Evolutionary conservation across 2,888 invertebrate species (phyloP), one percentile per base, ranked within the genome.

Genomic region (Torymus texanus): DNA sequence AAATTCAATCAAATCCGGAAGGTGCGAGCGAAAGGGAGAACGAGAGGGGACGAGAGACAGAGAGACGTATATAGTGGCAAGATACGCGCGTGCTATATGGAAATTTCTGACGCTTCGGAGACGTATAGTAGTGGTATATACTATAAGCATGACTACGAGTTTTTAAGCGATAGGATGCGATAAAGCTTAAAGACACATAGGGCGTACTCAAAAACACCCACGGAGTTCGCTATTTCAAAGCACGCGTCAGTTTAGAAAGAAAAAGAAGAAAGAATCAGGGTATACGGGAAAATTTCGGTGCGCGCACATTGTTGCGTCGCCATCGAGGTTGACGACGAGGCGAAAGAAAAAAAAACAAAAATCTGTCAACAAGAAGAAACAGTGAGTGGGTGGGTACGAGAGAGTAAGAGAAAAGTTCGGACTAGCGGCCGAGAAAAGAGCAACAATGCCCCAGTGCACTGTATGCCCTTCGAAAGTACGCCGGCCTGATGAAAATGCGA

Each of bases 1-100:
- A 90, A 89, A 90, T 90, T 89, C 89, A 89, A 89, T 89, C 89
- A 88, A 88, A 90, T 86, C 85, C 83, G 82, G 41, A 85, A 85
- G 84, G 85, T 85, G 77, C 75, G 63, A 67, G 75, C 51, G 12
- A 18, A n/a, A 77, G 63, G 65, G 75, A 55, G 12, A 18, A 14
- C n/a, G n/a, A 41, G 51, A 2, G 51, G 16, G 8, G 21, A 24
- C 14, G 61, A 2, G 65, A 59, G 41, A 50, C 59, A 79, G 24
- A 56, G 63, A 66, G 66, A 53, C 21, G n/a, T 41, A 41, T 29
- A 29, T 41, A 51, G 29, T 14, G n/a, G 50, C 50, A 51, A 50
- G 53, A 41, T 56, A 50, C 41, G 24, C 73, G 24, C 55, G 53
- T 18, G 59, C 51, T 62, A 51, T 14, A 55, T 24, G 65, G 65